phyloP scores from a whole-genome alignment of 2,797 vertebrate genomes.

The Microctenopoma stevenorrisi region DNA sequence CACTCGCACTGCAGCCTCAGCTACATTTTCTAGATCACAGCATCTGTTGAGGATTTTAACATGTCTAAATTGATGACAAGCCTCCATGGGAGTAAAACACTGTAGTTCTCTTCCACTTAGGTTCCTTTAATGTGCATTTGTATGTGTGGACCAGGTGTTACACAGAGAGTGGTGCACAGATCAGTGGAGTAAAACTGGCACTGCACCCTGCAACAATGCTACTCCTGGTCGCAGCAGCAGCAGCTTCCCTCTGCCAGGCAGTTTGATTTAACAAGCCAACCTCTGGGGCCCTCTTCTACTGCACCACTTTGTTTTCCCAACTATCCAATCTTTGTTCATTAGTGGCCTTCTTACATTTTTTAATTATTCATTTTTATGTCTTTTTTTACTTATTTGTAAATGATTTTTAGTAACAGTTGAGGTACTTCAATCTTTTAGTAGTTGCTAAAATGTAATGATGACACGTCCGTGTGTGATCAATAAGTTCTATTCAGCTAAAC shows the following conservation, averaged over 20 bases:
- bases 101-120: conserved; percentile 51
- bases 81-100: conserved; percentile 36
- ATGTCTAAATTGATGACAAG: conserved; percentile 49
- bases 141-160: conserved; percentile 28
- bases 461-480: neutral
- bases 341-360: conserved; percentile 47
- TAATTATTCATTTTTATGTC: conserved; percentile 33
- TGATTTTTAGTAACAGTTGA: conserved; percentile 23
- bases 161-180: conserved; percentile 35
- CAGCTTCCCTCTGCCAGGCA: conserved; percentile 38
- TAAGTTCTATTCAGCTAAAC: conserved; percentile 15
- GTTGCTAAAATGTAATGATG: conserved; percentile 12
- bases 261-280: conserved; percentile 45
- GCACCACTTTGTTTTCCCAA: conserved; percentile 45
- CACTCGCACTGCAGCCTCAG: conserved; percentile 42
- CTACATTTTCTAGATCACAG: conserved; percentile 45
- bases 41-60: conserved; percentile 42
- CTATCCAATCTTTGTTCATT: conserved; percentile 23
- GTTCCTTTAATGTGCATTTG: conserved; percentile 40
- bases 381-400: conserved; percentile 34
- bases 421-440: conserved; percentile 36
- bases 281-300: conserved; percentile 34
- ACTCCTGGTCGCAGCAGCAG: conserved; percentile 30
- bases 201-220: conserved; percentile 50
- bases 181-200: conserved; percentile 48